A percentile compares a stretch with the other conserved stretches of the same genome.
These are phyloP conservation scores for Montipora capricornis DNA, from an alignment of 64 coral and sea anemone species.

Conservation along the genomic window DNA sequence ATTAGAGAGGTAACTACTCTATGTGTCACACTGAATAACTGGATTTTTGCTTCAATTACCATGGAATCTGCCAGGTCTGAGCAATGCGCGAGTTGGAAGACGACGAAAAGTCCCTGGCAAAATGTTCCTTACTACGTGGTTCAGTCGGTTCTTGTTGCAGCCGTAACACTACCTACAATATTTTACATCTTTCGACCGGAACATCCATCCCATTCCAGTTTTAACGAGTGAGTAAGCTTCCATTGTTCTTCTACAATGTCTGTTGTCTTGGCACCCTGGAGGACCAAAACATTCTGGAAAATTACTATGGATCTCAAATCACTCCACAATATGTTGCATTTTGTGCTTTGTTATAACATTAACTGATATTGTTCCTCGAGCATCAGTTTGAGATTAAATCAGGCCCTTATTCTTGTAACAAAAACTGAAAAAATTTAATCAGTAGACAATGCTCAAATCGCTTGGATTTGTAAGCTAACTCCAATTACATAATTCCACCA, in stretches of 20 bases:
- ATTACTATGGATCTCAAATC: no score
- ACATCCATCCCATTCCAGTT: not conserved
- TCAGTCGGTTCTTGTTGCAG: not conserved
- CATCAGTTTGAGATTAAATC: not conserved
- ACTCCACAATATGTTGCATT: no score
- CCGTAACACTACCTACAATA: not conserved
- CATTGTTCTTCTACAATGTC: not conserved
- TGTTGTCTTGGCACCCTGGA: not conserved
- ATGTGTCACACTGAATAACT: not conserved
- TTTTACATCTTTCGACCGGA: conserved; percentile 35
- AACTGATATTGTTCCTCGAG: not conserved
- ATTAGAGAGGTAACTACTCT: not conserved
- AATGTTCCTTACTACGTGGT: not conserved
- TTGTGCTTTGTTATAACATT: not conserved
- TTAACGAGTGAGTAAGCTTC: conserved; percentile 27
- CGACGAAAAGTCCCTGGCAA: not conserved
- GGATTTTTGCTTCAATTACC: not conserved
- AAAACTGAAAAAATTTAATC: not conserved
- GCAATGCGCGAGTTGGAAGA: not conserved
- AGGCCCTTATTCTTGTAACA: not conserved
- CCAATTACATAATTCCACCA: not conserved
- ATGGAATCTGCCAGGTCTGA: not conserved
- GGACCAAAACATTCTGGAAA: no score
- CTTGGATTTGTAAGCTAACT: not conserved
- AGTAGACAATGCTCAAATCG: no score